Evolutionary conservation across 2,888 invertebrate genomes (phyloP), one percentile per base, ranked within the genome.

Genomic region (Andrena dorsata): DNA sequence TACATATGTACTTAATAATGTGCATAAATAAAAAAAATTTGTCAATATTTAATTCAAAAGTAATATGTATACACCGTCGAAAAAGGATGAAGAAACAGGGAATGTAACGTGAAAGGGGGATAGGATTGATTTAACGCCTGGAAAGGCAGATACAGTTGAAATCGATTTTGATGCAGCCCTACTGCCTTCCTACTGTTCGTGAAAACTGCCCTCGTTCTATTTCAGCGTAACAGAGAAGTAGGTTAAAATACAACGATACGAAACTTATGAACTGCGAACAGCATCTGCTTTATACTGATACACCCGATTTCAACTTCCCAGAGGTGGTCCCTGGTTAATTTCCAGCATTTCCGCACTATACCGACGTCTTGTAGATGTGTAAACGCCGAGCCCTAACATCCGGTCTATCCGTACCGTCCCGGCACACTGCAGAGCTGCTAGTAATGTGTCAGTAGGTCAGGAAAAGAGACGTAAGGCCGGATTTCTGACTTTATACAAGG

Each of bases 191-290:
- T 83, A 56, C 76, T 73, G 83, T 72, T 82, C 82, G 78, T 85
- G 86, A 88, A 88, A 88, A 88, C 86, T 85, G 85, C 86, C 88
- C 88, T 82, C 88, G 85, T 88, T 86, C 85, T 76, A 86, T 88
- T 88, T 86, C 86, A 83, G 77, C 77, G 76, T 63, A 77, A 80
- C 78, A 65, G 66, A 58, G 82, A 86, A 85, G 80, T 88, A 85
- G 88, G 86, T 88, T 88, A 83, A 88, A 88, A 88, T 88, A 88
- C 80, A 82, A 68, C 77, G 82, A 87, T 84, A 86, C 87, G 79
- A 86, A 88, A 88, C 80, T 85, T 88, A 88, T 83, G 83, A 83
- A 79, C 78, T 60, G 69, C 68, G 69, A 83, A 77, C 78, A 63
- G 69, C 71, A 73, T 80, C 79, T 70, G 61, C 72, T 68, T 73